Base-by-base conservation (phyloP, 2,888 invertebrate species). In the Acanthosoma haemorrhoidale region DNA sequence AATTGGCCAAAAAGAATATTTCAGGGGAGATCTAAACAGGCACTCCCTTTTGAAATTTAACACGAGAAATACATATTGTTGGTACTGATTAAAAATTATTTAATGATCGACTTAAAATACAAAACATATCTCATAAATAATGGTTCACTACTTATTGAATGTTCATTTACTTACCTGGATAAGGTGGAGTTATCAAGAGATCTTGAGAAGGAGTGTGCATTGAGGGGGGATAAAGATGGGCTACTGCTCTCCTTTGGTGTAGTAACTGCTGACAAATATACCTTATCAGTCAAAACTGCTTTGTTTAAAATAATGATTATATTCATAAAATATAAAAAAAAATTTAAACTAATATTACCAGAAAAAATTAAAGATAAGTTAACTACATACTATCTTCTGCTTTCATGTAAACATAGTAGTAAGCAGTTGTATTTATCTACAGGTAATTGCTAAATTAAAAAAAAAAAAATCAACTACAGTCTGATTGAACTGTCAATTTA, bases 191-290 rank as follows among this genome's bases (percentile, higher is more conserved):
- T 86, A 78, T 89, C 88, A 77, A 89, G 85, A 61, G 89, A 89
- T 79, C 91, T 86, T 32, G 89, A 87, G 80, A 91, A 91, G 15
- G 89, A 88, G 77, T 85, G 86, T 8, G 84, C 84, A 80, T 91
- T 92, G 77, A 91, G 83, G 9, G 92, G 92, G 60, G 92, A 92
- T 75, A 92, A 79, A 25, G 91, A 91, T 0, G 92, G 91, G 78
- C 91, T 76, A 68, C 77, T 92, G 82, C 91, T 89, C 79, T 92
- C 92, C 76, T 91, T 88, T 11, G 90, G 90, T 25, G 91, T 90
- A 75, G 89, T 90, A 78, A 90, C 91, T 85, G 83, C 79, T 70
- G 78, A 18, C 60, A 60, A 18, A 60, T 51, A 34, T 25, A 64
- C 38, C 18, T 34, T 16, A 58, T 69, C 58, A 69, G 15, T 59